Evolutionary conservation across 1,140 invertebrate species (phyloP).

Genomic region (Calycopis cecrops): DNA sequence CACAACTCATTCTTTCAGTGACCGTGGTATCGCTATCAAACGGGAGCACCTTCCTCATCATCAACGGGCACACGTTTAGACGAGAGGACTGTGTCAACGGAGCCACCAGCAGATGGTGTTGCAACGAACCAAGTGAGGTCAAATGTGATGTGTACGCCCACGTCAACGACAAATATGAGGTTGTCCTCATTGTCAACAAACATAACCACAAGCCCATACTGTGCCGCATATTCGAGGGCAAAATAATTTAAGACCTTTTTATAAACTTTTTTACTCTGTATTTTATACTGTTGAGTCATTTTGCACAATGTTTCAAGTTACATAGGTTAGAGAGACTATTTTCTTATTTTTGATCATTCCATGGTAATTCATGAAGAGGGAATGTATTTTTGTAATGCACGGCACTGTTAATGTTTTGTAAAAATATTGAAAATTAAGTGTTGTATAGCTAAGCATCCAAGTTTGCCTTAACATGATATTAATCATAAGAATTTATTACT

Average conservation of each 20-base stretch:
- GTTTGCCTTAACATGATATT: no score
- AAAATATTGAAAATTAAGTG: no score
- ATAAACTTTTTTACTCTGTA: neutral
- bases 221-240: conserved; percentile 44
- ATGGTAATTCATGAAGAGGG: no score
- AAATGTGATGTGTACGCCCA: conserved; percentile 51
- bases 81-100: conserved; percentile 38
- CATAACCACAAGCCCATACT: conserved; percentile 54
- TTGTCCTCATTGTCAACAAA: conserved; percentile 38
- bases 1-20: conserved; percentile 35
- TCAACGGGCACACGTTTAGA: conserved; percentile 56
- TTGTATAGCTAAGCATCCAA: no score
- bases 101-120: conserved; percentile 47
- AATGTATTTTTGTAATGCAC: no score
- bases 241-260: conserved; percentile 34
- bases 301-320: no score
- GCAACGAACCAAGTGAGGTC: conserved; percentile 40
- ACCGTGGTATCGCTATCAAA: conserved; percentile 48
- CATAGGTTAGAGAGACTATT: no score
- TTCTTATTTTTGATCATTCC: no score
- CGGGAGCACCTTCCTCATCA: conserved; percentile 49
- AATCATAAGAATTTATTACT: no score
- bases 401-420: no score
- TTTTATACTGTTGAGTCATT: no score
- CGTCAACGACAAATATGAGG: conserved; percentile 50